Percentiles rank a stretch among this genome's conserved stretches.
Evolutionary conservation across 2,797 vertebrate genomes (phyloP).

Genomic region (Rhabdophis nuchalis): DNA sequence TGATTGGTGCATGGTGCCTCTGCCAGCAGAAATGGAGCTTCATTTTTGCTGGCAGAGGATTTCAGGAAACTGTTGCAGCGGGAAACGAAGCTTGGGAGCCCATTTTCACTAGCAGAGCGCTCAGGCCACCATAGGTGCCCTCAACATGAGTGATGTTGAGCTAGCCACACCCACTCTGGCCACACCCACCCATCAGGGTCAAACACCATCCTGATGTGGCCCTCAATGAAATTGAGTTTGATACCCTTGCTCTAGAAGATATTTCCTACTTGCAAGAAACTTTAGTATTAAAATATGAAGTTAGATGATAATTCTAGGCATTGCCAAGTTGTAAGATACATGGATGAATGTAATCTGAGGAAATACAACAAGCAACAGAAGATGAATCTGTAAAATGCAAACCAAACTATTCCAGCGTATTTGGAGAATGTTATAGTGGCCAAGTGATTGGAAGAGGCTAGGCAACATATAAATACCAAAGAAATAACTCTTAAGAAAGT

Average conservation of each 20-base stretch:
- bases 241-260: neutral
- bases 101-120: too few species aligned
- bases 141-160: too few species aligned
- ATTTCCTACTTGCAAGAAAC: neutral
- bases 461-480: neutral
- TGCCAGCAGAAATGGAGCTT: too few species aligned
- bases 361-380: neutral
- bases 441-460: neutral
- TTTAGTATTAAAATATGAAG: neutral
- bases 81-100: too few species aligned
- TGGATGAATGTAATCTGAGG: neutral
- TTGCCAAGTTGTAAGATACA: neutral
- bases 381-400: neutral
- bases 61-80: too few species aligned
- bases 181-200: too few species aligned
- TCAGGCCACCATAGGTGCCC: too few species aligned
- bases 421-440: neutral
- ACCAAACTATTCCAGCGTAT: neutral
- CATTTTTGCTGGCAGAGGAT: too few species aligned
- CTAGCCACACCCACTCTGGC: too few species aligned
- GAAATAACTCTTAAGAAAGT: neutral
- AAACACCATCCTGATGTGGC: too few species aligned
- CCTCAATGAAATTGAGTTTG: too few species aligned
- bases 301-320: neutral
- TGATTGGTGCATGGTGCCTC: too few species aligned